phyloP scores from a whole-genome alignment of 2,888 invertebrate genomes.

The Rhodophaea formosa region DNA sequence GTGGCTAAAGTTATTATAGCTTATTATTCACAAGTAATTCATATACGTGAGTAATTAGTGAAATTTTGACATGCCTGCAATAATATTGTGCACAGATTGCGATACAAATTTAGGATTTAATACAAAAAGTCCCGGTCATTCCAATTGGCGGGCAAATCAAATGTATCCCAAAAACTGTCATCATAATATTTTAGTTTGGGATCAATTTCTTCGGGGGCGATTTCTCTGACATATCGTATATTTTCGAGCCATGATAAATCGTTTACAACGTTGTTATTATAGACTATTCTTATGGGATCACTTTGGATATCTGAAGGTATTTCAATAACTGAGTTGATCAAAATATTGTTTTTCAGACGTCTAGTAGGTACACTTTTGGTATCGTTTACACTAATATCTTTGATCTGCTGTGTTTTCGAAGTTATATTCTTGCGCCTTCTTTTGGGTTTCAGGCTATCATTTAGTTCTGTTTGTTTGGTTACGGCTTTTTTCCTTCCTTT shows the following conservation, averaged over 20 bases:
- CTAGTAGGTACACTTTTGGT: not conserved
- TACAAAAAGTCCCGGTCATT: slow-evolving; percentile 44
- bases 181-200: slow-evolving; percentile 28
- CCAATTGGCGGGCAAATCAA: slow-evolving; percentile 45
- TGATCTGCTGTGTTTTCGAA: not conserved
- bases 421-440: not conserved
- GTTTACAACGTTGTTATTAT: slow-evolving; percentile 23
- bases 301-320: not conserved
- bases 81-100: too few species aligned
- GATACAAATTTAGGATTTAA: too few species aligned
- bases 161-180: slow-evolving; percentile 56
- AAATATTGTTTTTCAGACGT: not conserved
- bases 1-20: too few species aligned
- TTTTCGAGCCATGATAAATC: slow-evolving; percentile 63
- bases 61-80: too few species aligned
- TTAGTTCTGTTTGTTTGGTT: not conserved
- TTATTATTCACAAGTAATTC: too few species aligned
- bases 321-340: not conserved
- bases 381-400: not conserved
- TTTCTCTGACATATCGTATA: slow-evolving; percentile 54
- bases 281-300: slow-evolving; percentile 27
- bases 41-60: too few species aligned
- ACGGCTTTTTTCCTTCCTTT: not conserved
- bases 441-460: not conserved
- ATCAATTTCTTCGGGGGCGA: slow-evolving; percentile 47